Evolutionary conservation across 2,888 invertebrate genomes (phyloP), one percentile per base, ranked within the genome.

Genomic region (Acleris holmiana): DNA sequence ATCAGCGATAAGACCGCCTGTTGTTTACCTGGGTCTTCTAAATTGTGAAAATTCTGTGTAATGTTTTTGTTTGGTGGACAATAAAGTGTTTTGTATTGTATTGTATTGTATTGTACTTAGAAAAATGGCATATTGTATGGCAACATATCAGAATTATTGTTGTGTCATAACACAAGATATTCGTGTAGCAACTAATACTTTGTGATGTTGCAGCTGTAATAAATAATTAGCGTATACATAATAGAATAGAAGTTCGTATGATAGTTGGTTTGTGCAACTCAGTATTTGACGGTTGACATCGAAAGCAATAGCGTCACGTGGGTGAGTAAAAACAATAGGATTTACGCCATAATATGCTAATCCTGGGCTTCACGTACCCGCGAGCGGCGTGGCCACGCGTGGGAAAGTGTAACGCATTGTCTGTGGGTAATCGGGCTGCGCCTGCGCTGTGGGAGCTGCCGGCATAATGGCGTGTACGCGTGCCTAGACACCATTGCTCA

Each of bases 381-480:
- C 44, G 44, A 13, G n/a, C 44, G 17, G 44, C 44, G 44, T 44
- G 35, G 60, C 35, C 55, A 58, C 62, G 59, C 84, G 85, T 88
- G 88, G 79, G 88, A 88, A 88, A 81, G 73, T 74, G 75, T 82
- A 83, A 69, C 78, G 77, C 76, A 81, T 82, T 85, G 83, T 83
- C 68, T 71, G 69, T 48, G 64, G 29, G 67, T 68, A 68, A 64
- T 66, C 65, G 66, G 49, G 49, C 56, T n/a, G 41, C 44, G 41
- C 41, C 46, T 40, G 66, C 60, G 67, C 71, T 75, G 78, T 79
- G 81, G 73, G 80, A 80, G 79, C 71, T 51, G 66, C 60, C 68
- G 40, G 66, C 53, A 57, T 62, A 67, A 65, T 67, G 41, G 25
- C 55, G 69, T 68, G 51, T 65, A 68, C 63, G 67, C 67, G 61